These are phyloP conservation scores for Megastigmus dorsalis DNA, from an alignment of 2,888 invertebrate genomes.

Conservation along the genomic window DNA sequence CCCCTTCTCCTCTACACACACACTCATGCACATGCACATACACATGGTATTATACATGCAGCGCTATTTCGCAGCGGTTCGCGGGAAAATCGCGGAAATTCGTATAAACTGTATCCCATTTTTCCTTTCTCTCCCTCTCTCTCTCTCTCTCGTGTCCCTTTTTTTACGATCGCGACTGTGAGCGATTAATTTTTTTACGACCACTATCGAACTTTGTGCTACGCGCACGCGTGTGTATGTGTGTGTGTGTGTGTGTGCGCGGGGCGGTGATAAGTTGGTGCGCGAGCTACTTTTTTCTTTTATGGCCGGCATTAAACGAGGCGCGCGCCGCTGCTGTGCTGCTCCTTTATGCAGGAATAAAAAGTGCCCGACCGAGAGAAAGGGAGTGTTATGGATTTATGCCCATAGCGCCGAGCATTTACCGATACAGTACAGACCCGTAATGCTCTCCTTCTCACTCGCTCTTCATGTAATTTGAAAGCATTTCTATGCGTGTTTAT, in stretches of 20 bases:
- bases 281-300: constrained; percentile 15
- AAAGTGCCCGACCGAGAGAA: constrained; percentile 22
- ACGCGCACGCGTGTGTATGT: too few relatives aligned
- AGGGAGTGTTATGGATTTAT: background rate
- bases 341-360: constrained; percentile 33
- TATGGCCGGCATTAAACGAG: constrained; percentile 20
- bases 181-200: constrained; percentile 49
- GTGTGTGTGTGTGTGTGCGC: too few relatives aligned
- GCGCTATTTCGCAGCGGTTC: constrained; percentile 9
- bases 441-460: too few relatives aligned
- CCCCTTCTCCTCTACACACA: background rate
- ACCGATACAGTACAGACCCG: background rate
- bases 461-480: too few relatives aligned
- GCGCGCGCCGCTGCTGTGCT: too few relatives aligned
- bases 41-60: background rate
- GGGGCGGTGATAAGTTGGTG: constrained; percentile 23
- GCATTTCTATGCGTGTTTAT: too few relatives aligned
- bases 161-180: background rate
- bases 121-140: background rate
- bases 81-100: constrained; percentile 29
- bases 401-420: background rate
- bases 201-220: constrained; percentile 20
- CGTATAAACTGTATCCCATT: background rate
- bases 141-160: background rate
- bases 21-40: background rate